A percentile compares a stretch with the other conserved stretches of the same genome.
Evolutionary conservation across 2,888 invertebrate species (phyloP).

Genomic region (Catocala nupta): DNA sequence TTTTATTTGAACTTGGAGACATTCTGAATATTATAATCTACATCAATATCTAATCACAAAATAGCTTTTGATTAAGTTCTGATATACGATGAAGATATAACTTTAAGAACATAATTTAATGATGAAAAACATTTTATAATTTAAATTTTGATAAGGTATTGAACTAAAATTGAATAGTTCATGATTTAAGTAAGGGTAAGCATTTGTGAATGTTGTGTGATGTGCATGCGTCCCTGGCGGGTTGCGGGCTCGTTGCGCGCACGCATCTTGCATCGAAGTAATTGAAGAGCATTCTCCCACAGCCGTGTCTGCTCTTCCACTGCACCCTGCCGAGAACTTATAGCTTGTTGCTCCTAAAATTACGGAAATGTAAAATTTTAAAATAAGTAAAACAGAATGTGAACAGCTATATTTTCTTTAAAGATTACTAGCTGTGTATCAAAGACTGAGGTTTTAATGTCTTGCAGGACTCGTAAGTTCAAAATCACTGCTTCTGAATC

Average conservation of each 20-base stretch:
- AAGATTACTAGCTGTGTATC: no score
- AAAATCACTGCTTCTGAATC: no score
- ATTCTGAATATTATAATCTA: slow-evolving; percentile 5
- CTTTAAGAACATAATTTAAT: slow-evolving; percentile 3
- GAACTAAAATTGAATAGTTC: background rate
- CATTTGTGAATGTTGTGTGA: slow-evolving; percentile 89
- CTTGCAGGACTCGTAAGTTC: no score
- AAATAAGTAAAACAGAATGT: no score
- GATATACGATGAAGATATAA: background rate
- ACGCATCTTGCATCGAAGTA: slow-evolving; percentile 86
- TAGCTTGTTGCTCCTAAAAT: slow-evolving; percentile 77
- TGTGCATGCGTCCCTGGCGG: slow-evolving; percentile 86
- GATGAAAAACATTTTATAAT: background rate
- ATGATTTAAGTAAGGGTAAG: slow-evolving; percentile 81
- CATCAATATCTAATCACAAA: slow-evolving; percentile 14
- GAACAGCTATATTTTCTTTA: no score
- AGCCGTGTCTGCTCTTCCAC: slow-evolving; percentile 80
- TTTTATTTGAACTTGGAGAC: background rate
- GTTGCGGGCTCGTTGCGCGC: slow-evolving; percentile 83
- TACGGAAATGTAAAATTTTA: background rate
- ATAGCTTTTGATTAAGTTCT: slow-evolving; percentile 23
- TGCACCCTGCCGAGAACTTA: slow-evolving; percentile 80
- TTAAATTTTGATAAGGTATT: background rate
- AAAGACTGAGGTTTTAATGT: no score
- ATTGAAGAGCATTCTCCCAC: slow-evolving; percentile 78